These are phyloP conservation scores for Proales similis DNA, from an alignment of 1,140 invertebrate genomes.

Conservation along the genomic window DNA sequence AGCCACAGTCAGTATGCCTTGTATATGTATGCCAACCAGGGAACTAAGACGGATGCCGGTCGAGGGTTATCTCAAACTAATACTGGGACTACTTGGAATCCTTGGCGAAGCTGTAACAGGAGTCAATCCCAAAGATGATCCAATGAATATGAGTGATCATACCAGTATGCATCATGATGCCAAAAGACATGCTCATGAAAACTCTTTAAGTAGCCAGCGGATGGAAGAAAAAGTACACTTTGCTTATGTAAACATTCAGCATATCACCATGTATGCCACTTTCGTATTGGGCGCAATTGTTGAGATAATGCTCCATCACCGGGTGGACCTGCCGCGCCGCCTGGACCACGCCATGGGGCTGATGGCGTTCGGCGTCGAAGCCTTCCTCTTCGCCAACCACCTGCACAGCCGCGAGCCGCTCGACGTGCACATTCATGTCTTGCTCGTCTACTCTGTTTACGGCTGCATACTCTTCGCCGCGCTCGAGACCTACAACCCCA, in stretches of 20 bases:
- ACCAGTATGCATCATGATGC: too few relatives aligned
- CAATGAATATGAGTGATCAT: too few relatives aligned
- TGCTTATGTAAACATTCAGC: slow-evolving; percentile 51
- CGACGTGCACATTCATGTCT: slow-evolving; percentile 54
- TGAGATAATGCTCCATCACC: slow-evolving; percentile 49
- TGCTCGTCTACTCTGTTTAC: slow-evolving; percentile 51
- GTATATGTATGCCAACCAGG: slow-evolving; percentile 9
- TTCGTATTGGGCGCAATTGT: slow-evolving; percentile 52
- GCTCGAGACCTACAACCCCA: slow-evolving; percentile 52
- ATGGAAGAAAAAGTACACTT: too few relatives aligned
- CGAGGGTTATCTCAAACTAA: slow-evolving; percentile 19
- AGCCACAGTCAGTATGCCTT: not conserved
- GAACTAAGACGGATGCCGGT: not conserved
- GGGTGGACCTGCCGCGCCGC: slow-evolving; percentile 47
- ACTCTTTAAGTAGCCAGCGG: too few relatives aligned
- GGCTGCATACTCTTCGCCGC: slow-evolving; percentile 43
- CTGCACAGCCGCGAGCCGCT: slow-evolving; percentile 51
- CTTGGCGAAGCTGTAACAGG: slow-evolving; percentile 50
- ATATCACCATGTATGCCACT: slow-evolving; percentile 56
- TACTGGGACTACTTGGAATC: slow-evolving; percentile 7
- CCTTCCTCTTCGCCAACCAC: slow-evolving; percentile 54
- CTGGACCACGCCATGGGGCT: slow-evolving; percentile 50
- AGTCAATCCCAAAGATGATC: slow-evolving; percentile 41
- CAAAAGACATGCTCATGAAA: too few relatives aligned
- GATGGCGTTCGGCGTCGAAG: slow-evolving; percentile 47